Percentiles rank a stretch among this genome's conserved stretches.
Evolutionary conservation across 1,140 invertebrate species (phyloP).

Genomic region (Bombus pascuorum): DNA sequence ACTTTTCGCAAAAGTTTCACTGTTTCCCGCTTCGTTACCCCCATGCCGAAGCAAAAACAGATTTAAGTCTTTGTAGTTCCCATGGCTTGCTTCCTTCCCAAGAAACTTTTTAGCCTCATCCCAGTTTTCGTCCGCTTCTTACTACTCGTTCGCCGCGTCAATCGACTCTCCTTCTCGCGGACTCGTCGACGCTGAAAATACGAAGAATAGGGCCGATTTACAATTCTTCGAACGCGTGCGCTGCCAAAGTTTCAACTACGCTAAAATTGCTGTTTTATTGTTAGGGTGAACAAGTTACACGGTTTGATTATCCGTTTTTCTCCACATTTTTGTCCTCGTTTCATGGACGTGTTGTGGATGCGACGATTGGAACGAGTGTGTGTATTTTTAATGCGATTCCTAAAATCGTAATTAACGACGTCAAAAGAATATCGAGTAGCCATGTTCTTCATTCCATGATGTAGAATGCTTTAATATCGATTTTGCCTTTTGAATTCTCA

Average conservation of each 20-base stretch:
- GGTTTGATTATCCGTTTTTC: background rate
- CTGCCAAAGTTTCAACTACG: background rate
- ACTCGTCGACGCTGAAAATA: background rate
- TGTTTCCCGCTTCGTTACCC: constrained; percentile 54
- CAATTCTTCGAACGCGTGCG: background rate
- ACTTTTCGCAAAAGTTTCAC: constrained; percentile 39
- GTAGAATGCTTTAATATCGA: background rate
- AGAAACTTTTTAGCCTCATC: constrained; percentile 13
- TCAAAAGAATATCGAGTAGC: background rate
- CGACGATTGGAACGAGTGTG: background rate
- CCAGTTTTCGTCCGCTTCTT: background rate
- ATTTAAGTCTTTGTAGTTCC: constrained; percentile 53
- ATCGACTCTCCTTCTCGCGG: background rate
- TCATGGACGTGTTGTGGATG: background rate
- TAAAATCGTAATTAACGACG: too few species aligned
- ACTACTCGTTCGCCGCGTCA: background rate
- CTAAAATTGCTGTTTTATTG: constrained; percentile 9
- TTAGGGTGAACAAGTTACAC: background rate
- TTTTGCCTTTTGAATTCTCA: background rate
- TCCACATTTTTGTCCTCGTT: background rate
- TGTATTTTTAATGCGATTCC: too few species aligned
- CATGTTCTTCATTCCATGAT: background rate
- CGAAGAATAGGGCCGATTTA: constrained; percentile 25
- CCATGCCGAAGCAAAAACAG: constrained; percentile 21
- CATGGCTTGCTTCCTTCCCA: constrained; percentile 26